These are phyloP conservation scores for Drosophila setifemur DNA, from an alignment of 1,140 invertebrate genomes.

Conservation along the genomic window DNA sequence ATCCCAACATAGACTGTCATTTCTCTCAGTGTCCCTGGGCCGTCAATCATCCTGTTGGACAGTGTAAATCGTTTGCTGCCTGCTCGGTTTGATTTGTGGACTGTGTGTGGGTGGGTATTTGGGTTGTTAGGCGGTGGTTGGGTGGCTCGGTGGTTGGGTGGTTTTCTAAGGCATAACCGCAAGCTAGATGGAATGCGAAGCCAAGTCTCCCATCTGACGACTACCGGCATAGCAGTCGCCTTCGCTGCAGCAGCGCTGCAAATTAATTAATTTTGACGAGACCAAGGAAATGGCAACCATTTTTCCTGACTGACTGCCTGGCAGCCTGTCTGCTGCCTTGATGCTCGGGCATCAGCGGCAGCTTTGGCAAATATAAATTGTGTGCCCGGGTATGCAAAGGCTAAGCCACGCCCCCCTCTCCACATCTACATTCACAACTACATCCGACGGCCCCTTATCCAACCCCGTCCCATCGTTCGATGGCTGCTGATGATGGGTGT, in stretches of 20 bases:
- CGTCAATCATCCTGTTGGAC: slow-evolving; percentile 31
- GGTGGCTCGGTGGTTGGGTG: not conserved
- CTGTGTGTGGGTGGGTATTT: slow-evolving; percentile 17
- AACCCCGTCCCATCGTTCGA: not conserved
- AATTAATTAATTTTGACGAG: slow-evolving; percentile 81
- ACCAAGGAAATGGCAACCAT: slow-evolving; percentile 71
- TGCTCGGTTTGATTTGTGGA: slow-evolving; percentile 50
- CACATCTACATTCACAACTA: not conserved
- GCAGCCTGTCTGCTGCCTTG: slow-evolving; percentile 5
- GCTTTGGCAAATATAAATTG: slow-evolving; percentile 79
- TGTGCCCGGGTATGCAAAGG: slow-evolving; percentile 65
- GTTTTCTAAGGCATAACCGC: slow-evolving; percentile 43
- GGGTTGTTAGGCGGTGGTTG: not conserved
- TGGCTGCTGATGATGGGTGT: slow-evolving; percentile 57
- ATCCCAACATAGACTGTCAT: not conserved
- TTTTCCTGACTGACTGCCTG: slow-evolving; percentile 51
- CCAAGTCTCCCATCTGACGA: slow-evolving; percentile 21
- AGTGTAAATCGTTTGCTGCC: slow-evolving; percentile 52
- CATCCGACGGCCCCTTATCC: not conserved
- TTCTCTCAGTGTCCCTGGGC: slow-evolving; percentile 12
- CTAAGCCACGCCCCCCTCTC: slow-evolving; percentile 7
- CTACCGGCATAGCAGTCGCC: slow-evolving; percentile 43
- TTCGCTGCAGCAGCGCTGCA: slow-evolving; percentile 42
- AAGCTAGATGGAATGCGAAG: slow-evolving; percentile 45
- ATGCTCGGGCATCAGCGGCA: slow-evolving; percentile 38